A percentile compares a stretch with the other conserved stretches of the same genome.
These are phyloP conservation scores for Oligia fasciuncula DNA, from an alignment of 2,888 invertebrate genomes.

Conservation along the genomic window DNA sequence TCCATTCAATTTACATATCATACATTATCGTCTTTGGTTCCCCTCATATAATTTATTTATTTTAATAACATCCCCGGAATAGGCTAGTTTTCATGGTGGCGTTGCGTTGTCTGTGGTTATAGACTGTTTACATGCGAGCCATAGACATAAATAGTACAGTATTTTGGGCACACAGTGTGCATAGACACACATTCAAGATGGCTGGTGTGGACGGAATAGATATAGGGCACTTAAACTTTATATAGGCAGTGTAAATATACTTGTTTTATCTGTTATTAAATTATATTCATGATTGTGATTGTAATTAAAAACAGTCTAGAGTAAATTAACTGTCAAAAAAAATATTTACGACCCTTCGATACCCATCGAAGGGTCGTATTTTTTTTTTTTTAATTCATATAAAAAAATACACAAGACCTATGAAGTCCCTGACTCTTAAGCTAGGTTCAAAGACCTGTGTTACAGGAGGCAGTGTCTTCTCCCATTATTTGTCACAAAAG, in stretches of 20 bases:
- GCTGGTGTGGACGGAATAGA: slow-evolving; percentile 51
- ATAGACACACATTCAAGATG: slow-evolving; percentile 55
- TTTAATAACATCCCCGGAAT: slow-evolving; percentile 83
- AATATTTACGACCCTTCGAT: no score
- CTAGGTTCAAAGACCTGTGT: no score
- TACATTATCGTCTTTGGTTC: slow-evolving; percentile 73
- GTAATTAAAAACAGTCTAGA: not conserved
- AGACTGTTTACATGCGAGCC: slow-evolving; percentile 86
- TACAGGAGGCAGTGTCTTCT: no score
- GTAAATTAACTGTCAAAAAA: not conserved
- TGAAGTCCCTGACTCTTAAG: no score
- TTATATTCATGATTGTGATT: not conserved
- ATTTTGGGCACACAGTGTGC: slow-evolving; percentile 52
- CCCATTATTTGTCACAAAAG: no score
- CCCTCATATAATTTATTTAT: slow-evolving; percentile 77
- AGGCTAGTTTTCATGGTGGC: slow-evolving; percentile 84
- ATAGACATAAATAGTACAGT: slow-evolving; percentile 65
- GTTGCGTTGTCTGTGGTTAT: slow-evolving; percentile 83
- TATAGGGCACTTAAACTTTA: slow-evolving; percentile 45
- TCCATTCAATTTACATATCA: slow-evolving; percentile 77
- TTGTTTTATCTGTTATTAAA: slow-evolving; percentile 1
- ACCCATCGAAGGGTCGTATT: no score
- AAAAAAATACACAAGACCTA: no score
- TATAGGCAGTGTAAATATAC: not conserved
- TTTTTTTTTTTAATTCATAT: no score